These are phyloP conservation scores for Catharus minimus DNA, from an alignment of 2,113 vertebrate species.

Conservation along the genomic window DNA sequence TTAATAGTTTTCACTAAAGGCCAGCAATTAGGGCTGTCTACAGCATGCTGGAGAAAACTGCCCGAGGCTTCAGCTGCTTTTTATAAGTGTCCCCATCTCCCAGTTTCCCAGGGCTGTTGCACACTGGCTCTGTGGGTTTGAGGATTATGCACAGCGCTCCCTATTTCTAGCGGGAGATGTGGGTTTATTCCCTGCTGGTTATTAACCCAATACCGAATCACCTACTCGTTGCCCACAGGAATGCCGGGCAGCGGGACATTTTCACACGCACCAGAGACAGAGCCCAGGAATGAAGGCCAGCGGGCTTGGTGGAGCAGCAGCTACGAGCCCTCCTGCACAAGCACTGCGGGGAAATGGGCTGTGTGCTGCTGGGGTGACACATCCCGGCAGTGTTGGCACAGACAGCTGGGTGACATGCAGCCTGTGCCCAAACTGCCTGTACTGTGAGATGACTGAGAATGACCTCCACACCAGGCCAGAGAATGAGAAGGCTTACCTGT, in stretches of 20 bases:
- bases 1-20: background rate
- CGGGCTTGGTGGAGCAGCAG: background rate
- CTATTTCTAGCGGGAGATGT: background rate
- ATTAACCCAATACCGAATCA: background rate
- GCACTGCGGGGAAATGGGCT: accelerated
- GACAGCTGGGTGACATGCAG: background rate
- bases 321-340: background rate
- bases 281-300: background rate
- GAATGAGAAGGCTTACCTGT: background rate
- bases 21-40: background rate
- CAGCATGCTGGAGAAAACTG: background rate
- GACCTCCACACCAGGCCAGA: accelerated
- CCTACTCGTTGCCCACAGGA: accelerated
- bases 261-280: accelerated
- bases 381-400: accelerated
- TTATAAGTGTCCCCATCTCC: background rate
- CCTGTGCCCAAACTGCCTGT: background rate
- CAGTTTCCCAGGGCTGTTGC: accelerated
- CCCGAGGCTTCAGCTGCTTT: background rate
- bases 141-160: background rate
- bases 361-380: accelerated
- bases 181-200: background rate
- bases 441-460: background rate
- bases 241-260: background rate
- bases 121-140: accelerated